Evolutionary conservation across 2,797 vertebrate species (phyloP), one percentile per base, ranked within the genome.

Genomic region (Hybognathus amarus): DNA sequence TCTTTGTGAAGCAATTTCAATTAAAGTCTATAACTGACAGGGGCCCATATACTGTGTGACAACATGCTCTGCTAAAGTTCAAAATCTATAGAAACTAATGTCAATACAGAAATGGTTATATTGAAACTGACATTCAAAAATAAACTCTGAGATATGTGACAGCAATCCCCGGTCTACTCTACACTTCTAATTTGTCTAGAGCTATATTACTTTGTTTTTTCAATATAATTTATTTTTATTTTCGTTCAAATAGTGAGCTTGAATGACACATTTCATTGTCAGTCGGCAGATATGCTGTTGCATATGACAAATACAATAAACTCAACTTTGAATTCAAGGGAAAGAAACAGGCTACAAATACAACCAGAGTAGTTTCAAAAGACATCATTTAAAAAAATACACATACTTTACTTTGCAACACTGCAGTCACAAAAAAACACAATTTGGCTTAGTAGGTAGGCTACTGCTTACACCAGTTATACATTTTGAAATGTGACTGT

Each of bases 401-500:
- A 2, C 20, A 61, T 30, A 50, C 17, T 61, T 69, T 30, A 50
- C 17, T 61, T 69, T 40, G 38, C 40, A 70, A 27, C 2, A 24
- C 50, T 38, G 36, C 15, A 18, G 73, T 40, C 73, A 59, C 54
- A 76, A 20, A 33, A 20, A 33, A 76, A 36, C 20, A 74, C 20
- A 74, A 54, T 6, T n/a, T 54, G 47, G 47, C 30, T 36, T 54
- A 18, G 42, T 45, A 33, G 45, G 45, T 73, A 15, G n/a, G n/a
- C n/a, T n/a, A 40, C 50, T 56, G 0, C 22, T 40, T n/a, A 54
- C 17, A 22, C 30, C 6, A 74, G 30, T 74, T 54, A 13, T n/a
- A 56, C 20, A 56, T 56, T 56, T n/a, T 75, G 30, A 75, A 75
- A 75, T 75, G 73, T 24, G 73, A 76, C 52, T 66, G 63, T 20